Conservation (phyloP, 2,888 invertebrate species). For the Xestobium rufovillosum region DNA sequence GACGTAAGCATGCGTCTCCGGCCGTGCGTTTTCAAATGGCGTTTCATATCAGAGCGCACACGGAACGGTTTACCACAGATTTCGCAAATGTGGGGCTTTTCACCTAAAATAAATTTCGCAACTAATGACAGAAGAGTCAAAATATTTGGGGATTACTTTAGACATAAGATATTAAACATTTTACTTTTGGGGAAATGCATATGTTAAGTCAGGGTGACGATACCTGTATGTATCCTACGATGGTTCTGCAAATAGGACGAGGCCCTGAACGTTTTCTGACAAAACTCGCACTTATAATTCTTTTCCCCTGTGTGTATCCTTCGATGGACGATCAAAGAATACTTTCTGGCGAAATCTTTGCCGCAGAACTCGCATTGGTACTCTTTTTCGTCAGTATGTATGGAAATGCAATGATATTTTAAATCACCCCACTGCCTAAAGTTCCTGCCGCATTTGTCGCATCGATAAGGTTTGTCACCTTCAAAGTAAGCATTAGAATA, state of each 20-base stretch:
- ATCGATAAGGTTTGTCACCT: constrained; percentile 79
- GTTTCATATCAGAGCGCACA: constrained; percentile 73
- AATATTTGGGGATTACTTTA: no score
- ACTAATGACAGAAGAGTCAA: neutral
- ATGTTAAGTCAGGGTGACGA: constrained; percentile 16
- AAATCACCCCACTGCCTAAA: constrained; percentile 87
- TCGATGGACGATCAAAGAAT: constrained; percentile 77
- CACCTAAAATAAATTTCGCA: constrained; percentile 45
- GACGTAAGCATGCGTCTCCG: constrained; percentile 30
- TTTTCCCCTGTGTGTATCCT: constrained; percentile 81
- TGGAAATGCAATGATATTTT: constrained; percentile 76
- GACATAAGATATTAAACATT: no score
- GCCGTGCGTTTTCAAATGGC: constrained; percentile 67
- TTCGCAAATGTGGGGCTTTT: constrained; percentile 67
- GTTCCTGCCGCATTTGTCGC: constrained; percentile 67
- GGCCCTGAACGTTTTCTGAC: constrained; percentile 75
- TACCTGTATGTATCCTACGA: constrained; percentile 76
- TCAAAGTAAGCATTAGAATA: constrained; percentile 7
- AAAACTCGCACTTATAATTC: constrained; percentile 80
- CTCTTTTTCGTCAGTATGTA: constrained; percentile 73
- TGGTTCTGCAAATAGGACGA: constrained; percentile 80
- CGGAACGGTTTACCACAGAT: constrained; percentile 77
- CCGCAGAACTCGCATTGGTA: constrained; percentile 86
- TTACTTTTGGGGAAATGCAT: no score
- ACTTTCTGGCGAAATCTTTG: constrained; percentile 81